A percentile compares a stretch with the other conserved stretches of the same genome.
Evolutionary conservation across 2,113 vertebrate genomes (phyloP).

Genomic region (Chaetodon trifascialis): DNA sequence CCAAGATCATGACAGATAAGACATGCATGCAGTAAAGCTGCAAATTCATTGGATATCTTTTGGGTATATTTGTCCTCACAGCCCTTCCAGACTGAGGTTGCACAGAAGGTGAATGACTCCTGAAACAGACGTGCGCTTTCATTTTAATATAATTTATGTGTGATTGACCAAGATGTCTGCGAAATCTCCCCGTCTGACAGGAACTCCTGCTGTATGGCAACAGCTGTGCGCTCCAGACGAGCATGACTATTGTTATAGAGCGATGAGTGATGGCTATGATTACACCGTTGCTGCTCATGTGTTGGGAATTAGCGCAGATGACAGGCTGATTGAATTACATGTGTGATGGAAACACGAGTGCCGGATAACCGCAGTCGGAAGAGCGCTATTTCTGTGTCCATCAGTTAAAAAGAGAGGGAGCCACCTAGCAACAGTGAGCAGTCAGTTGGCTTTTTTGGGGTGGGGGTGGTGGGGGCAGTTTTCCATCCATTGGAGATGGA

Average conservation of each 20-base stretch:
- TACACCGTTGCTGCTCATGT: conserved; percentile 60
- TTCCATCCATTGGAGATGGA: conserved; percentile 64
- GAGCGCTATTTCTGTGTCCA: conserved; percentile 73
- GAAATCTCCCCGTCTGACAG: conserved; percentile 2
- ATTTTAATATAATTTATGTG: neutral
- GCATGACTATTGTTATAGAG: conserved; percentile 63
- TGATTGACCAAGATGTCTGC: conserved; percentile 10
- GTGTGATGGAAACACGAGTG: conserved; percentile 69
- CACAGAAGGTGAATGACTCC: neutral
- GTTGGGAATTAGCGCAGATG: conserved; percentile 64
- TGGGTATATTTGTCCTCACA: conserved; percentile 1
- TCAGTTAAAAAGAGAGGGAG: conserved; percentile 63
- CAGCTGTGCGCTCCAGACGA: conserved; percentile 54
- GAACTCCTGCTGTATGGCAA: conserved; percentile 36
- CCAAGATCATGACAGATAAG: conserved; percentile 41
- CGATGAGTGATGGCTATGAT: conserved; percentile 70
- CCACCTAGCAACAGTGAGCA: conserved; percentile 73
- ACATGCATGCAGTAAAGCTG: conserved; percentile 8
- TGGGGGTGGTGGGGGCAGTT: conserved; percentile 21
- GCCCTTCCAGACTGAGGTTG: neutral
- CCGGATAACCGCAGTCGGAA: conserved; percentile 45
- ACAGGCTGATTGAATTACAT: conserved; percentile 69
- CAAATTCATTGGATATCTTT: conserved; percentile 25
- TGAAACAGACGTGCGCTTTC: conserved; percentile 6
- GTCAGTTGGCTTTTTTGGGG: neutral